phyloP scores from a whole-genome alignment of 2,888 invertebrate species.

The Brachynemurus nebulosus region DNA sequence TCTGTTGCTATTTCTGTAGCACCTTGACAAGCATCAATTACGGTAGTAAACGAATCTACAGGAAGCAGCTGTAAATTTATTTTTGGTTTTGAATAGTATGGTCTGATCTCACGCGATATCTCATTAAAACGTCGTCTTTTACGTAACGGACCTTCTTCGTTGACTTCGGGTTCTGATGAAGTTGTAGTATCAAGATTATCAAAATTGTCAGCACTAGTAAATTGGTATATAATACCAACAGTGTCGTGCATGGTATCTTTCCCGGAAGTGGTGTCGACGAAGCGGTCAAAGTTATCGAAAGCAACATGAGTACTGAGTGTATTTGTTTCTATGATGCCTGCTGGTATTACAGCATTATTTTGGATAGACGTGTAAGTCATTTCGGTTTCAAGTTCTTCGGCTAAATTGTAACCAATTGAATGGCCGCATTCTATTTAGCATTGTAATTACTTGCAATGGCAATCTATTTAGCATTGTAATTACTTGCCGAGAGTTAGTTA shows the following conservation, averaged over 20 bases:
- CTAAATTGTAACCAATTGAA: constrained; percentile 1
- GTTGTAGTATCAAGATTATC: constrained; percentile 15
- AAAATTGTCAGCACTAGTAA: constrained; percentile 15
- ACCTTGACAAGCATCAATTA: constrained; percentile 5
- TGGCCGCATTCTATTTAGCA: too few species aligned
- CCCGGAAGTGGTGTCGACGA: constrained; percentile 10
- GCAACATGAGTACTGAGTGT: constrained; percentile 13
- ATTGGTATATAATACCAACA: constrained; percentile 22
- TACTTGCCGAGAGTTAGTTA: constrained; percentile 1
- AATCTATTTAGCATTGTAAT: constrained; percentile 1
- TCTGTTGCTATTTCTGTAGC: constrained; percentile 17
- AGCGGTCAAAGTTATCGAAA: constrained; percentile 20
- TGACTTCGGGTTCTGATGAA: constrained; percentile 14
- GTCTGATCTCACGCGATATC: constrained; percentile 17
- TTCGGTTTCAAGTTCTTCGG: constrained; percentile 8
- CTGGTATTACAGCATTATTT: background rate
- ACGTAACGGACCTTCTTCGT: constrained; percentile 11
- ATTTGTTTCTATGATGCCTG: constrained; percentile 4
- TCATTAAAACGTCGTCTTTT: constrained; percentile 19
- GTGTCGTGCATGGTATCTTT: constrained; percentile 22
- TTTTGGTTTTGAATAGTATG: constrained; percentile 12
- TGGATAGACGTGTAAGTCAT: background rate
- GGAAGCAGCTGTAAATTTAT: constrained; percentile 15
- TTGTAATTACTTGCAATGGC: too few species aligned
- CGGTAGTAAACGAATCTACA: constrained; percentile 12